Percentiles rank a stretch among this genome's conserved stretches.
These are phyloP conservation scores for Adelognathus sp. DNA, from an alignment of 2,888 invertebrate species.

Conservation along the genomic window DNA sequence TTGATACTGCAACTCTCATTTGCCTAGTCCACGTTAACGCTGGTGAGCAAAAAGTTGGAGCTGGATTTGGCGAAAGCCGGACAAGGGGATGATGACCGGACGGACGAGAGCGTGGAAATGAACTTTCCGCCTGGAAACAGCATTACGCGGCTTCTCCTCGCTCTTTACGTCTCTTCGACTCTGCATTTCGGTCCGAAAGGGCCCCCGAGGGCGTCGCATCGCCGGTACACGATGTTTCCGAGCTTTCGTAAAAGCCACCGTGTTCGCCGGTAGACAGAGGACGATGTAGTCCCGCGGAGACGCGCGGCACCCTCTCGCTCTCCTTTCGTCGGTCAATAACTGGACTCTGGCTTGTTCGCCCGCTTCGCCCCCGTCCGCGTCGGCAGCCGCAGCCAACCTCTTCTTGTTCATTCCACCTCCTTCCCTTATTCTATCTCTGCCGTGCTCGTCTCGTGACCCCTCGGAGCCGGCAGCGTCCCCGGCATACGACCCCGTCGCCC, in stretches of 20 bases:
- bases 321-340: conserved; percentile 79
- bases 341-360: conserved; percentile 74
- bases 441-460: conserved; percentile 46
- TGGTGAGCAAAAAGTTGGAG: conserved; percentile 6
- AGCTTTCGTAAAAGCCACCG: conserved; percentile 5
- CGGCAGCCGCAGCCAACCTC: conserved; percentile 37
- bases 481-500: conserved; percentile 61
- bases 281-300: conserved; percentile 51
- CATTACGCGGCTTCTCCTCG: not conserved
- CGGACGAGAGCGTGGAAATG: conserved; percentile 3
- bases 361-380: conserved; percentile 50
- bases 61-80: not conserved
- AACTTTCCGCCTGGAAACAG: not conserved
- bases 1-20: no score
- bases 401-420: conserved; percentile 27
- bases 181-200: not conserved
- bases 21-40: no score
- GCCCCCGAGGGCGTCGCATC: not conserved
- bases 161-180: not conserved
- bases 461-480: conserved; percentile 50
- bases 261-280: conserved; percentile 43
- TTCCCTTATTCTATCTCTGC: conserved; percentile 45
- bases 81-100: conserved; percentile 9
- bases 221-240: not conserved
- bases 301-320: conserved; percentile 60